Evolutionary conservation across 2,797 vertebrate species (phyloP), one percentile per base, ranked within the genome.

Genomic region (Leptatherina wallacei): DNA sequence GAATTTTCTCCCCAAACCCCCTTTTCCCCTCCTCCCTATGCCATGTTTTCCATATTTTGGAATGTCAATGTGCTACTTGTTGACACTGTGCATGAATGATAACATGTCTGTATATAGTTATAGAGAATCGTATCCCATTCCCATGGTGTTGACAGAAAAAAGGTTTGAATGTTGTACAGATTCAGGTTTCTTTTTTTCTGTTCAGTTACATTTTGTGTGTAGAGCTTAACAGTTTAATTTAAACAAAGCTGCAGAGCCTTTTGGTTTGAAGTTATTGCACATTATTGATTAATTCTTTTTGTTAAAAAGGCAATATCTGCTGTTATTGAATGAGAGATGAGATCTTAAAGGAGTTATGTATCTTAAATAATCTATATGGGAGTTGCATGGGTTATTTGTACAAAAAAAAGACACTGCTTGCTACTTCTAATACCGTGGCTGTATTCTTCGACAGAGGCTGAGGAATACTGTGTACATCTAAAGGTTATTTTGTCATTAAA

Each of bases 81-180:
- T 94, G 93, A 96, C 95, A 93, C 95, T 95, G 95, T 98, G 98
- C 97, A 99, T 99, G 98, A 95, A 96, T 94, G 96, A 96, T 95
- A 95, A 95, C 88, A 92, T 96, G 92, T 92, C 92, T 99, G 96
- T 99, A 98, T 94, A 98, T 98, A 95, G 87, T 92, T 84, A 87
- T 90, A 91, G 86, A 91, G 81, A 88, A 89, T 87, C 70, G 93
- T 94, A 93, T 94, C 92, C 89, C 94, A 91, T 91, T 85, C 88
- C 88, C 81, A 89, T 80, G 86, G 88, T 89, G 92, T 94, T 87
- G 85, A 92, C 84, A 77, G 79, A 89, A 82, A 82, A 81, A 57
- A 49, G 80, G 90, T 88, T 92, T 85, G 91, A 93, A 94, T 94
- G 91, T 89, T 94, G 93, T 94, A 92, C 91, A 95, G 92, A 93